Conservation (phyloP, 2,888 invertebrate genomes). For the Bhutanitis thaidina region DNA sequence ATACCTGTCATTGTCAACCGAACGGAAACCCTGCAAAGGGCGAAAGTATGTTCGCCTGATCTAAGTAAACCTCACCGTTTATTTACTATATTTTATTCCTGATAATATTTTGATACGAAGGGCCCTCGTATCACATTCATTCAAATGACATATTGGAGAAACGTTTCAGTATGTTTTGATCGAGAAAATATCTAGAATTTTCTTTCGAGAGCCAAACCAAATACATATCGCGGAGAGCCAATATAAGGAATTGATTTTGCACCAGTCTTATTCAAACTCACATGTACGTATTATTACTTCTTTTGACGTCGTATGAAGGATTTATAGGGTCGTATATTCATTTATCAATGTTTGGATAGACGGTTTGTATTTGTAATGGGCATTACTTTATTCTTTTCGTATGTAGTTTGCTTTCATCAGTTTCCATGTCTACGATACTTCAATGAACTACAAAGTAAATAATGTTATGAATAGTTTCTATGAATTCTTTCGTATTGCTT, state of each 20-base stretch:
- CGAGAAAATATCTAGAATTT: slow-evolving; percentile 54
- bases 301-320: slow-evolving; percentile 17
- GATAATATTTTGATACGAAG: slow-evolving; percentile 66
- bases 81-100: slow-evolving; percentile 72
- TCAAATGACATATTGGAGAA: slow-evolving; percentile 73
- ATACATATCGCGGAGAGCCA: slow-evolving; percentile 55
- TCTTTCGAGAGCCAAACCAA: slow-evolving; percentile 58
- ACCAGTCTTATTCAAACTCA: slow-evolving; percentile 30
- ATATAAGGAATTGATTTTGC: slow-evolving; percentile 55
- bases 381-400: slow-evolving; percentile 4
- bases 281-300: slow-evolving; percentile 22
- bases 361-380: slow-evolving; percentile 6
- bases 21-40: slow-evolving; percentile 39
- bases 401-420: slow-evolving; percentile 4
- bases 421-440: background rate
- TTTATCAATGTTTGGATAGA: slow-evolving; percentile 10
- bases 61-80: slow-evolving; percentile 65
- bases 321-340: slow-evolving; percentile 13
- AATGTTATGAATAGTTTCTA: too few species aligned
- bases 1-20: too few species aligned
- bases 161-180: slow-evolving; percentile 61
- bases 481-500: background rate
- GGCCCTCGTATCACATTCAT: slow-evolving; percentile 64
- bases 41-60: slow-evolving; percentile 49
- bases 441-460: too few species aligned